Evolutionary conservation across 2,113 vertebrate genomes (phyloP).

Genomic region (Sinocyclocheilus grahami): DNA sequence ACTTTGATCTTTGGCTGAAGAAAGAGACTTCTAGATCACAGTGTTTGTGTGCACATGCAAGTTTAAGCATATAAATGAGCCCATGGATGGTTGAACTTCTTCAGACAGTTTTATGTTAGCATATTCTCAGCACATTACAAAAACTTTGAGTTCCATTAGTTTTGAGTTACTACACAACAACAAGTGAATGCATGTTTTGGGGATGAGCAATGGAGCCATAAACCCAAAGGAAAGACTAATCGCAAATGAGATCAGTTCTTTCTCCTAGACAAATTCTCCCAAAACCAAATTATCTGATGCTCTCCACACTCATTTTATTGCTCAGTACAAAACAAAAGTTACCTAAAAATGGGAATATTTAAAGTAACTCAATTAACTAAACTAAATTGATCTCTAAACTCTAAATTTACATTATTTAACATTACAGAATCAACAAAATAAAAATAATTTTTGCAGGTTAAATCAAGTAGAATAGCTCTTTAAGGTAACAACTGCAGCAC

Average conservation of each 20-base stretch:
- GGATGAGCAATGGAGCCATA: background rate
- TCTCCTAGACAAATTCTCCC: background rate
- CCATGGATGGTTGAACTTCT: background rate
- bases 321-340: too few species aligned
- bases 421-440: too few species aligned
- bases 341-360: too few species aligned
- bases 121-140: background rate
- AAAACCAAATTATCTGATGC: background rate
- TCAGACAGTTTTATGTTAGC: background rate
- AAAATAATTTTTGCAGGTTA: too few species aligned
- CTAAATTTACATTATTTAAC: too few species aligned
- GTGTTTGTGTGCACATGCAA: background rate
- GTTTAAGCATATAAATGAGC: conserved; percentile 10
- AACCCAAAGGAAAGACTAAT: background rate
- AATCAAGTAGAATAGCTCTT: too few species aligned
- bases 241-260: background rate
- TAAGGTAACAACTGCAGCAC: too few species aligned
- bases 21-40: background rate
- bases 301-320: background rate
- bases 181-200: background rate
- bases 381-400: too few species aligned
- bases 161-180: background rate
- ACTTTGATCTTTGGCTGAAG: conserved; percentile 11
- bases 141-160: background rate
- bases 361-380: too few species aligned